phyloP scores from a whole-genome alignment of 2,888 invertebrate species.

The Seira sanloemensis region DNA sequence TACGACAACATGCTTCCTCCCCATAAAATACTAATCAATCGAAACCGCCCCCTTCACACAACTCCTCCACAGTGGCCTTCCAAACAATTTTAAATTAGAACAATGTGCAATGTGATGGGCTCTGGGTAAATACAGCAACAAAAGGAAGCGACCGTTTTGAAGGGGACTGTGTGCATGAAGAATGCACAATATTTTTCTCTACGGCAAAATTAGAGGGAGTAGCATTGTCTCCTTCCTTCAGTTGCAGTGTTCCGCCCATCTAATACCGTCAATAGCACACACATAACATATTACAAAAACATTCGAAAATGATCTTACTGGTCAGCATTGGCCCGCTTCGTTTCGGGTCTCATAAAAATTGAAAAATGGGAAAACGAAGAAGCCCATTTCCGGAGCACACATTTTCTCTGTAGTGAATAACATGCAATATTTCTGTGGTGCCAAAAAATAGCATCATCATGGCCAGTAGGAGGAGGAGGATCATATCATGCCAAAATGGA shows the following conservation, averaged over 20 bases:
- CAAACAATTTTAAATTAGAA: not conserved
- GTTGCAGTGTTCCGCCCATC: not conserved
- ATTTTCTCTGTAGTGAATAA: not conserved
- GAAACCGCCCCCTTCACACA: not conserved
- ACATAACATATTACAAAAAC: not conserved
- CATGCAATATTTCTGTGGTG: conserved; percentile 27
- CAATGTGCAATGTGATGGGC: not conserved
- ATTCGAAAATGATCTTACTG: not conserved
- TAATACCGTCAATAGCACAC: not conserved
- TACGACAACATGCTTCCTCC: too few relatives aligned
- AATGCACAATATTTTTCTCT: not conserved
- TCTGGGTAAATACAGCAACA: not conserved
- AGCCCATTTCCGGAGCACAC: conserved; percentile 31
- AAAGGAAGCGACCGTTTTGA: not conserved
- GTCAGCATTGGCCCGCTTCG: not conserved
- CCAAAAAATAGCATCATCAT: conserved; percentile 27
- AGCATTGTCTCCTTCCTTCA: not conserved
- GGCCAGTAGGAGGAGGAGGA: conserved; percentile 12
- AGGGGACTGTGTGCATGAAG: not conserved
- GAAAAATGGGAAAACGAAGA: conserved; percentile 51
- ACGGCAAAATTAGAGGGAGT: not conserved
- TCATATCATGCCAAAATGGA: conserved; percentile 28
- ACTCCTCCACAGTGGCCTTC: not conserved
- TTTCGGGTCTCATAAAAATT: conserved; percentile 46
- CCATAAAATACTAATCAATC: not conserved